These are phyloP conservation scores for Agonopterix heracliana DNA, from an alignment of 2,888 invertebrate species.

Conservation along the genomic window DNA sequence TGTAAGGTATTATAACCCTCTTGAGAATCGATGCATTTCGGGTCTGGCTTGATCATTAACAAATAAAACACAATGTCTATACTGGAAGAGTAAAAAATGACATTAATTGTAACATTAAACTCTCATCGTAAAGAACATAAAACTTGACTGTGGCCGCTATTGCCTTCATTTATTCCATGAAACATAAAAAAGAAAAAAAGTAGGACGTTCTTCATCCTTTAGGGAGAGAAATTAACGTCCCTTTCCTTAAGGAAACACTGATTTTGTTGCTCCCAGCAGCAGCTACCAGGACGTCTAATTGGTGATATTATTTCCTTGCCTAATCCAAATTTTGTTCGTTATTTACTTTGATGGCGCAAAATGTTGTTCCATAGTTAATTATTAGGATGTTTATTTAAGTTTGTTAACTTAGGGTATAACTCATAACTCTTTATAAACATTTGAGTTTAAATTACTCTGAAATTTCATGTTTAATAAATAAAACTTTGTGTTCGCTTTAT, in stretches of 20 bases:
- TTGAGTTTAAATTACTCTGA: too few species aligned
- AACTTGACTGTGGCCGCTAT: constrained; percentile 28
- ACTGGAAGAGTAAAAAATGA: constrained; percentile 19
- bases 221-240: constrained; percentile 22
- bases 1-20: too few species aligned
- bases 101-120: constrained; percentile 32
- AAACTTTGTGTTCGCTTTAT: too few species aligned
- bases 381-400: too few species aligned
- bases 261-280: constrained; percentile 5
- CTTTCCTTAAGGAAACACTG: constrained; percentile 11
- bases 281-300: constrained; percentile 15
- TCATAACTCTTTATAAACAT: too few species aligned
- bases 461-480: too few species aligned
- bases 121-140: constrained; percentile 24
- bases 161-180: constrained; percentile 40
- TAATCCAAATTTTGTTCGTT: not conserved
- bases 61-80: too few species aligned
- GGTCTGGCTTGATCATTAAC: too few species aligned
- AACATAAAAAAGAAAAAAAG: constrained; percentile 24
- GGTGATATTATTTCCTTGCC: constrained; percentile 4
- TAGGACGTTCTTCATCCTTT: constrained; percentile 14
- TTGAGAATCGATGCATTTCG: too few species aligned
- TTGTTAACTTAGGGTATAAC: too few species aligned
- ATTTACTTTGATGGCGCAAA: too few species aligned
- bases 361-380: too few species aligned